phyloP scores from a whole-genome alignment of 2,888 invertebrate genomes.

The Aleiodes testaceus region DNA sequence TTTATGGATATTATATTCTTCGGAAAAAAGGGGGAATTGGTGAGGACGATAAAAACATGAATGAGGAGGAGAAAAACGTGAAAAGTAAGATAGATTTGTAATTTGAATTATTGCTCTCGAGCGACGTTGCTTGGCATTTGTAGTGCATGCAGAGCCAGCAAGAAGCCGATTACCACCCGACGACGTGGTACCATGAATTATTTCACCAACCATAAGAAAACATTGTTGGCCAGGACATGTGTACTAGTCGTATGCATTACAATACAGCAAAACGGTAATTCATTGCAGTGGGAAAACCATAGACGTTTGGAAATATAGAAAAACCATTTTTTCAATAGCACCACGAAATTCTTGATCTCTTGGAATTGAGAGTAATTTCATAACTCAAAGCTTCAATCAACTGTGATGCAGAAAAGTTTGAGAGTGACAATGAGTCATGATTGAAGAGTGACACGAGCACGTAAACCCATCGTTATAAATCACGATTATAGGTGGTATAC shows the following conservation, averaged over 20 bases:
- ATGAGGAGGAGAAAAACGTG: constrained; percentile 31
- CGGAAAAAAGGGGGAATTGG: neutral
- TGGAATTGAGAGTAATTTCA: neutral
- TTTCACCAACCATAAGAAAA: constrained; percentile 46
- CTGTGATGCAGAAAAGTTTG: neutral
- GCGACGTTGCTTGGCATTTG: constrained; percentile 44
- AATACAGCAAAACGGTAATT: constrained; percentile 1
- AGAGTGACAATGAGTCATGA: constrained; percentile 18
- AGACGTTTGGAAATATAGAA: too few species aligned
- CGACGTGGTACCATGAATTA: constrained; percentile 50
- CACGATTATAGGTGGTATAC: constrained; percentile 56
- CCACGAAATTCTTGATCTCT: too few species aligned
- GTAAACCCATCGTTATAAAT: constrained; percentile 58
- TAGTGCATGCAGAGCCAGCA: constrained; percentile 36
- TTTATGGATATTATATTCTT: constrained; percentile 1
- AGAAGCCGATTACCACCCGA: constrained; percentile 53
- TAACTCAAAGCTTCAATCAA: neutral
- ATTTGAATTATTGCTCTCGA: constrained; percentile 53
- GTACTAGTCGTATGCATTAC: constrained; percentile 36
- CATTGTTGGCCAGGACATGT: constrained; percentile 41
- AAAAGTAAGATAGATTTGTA: constrained; percentile 45
- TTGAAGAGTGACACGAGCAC: constrained; percentile 15
- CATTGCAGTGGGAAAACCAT: too few species aligned
- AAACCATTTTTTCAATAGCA: too few species aligned
- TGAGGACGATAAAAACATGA: neutral